phyloP scores from a whole-genome alignment of 2,113 vertebrate genomes.

The Rafetus swinhoei region DNA sequence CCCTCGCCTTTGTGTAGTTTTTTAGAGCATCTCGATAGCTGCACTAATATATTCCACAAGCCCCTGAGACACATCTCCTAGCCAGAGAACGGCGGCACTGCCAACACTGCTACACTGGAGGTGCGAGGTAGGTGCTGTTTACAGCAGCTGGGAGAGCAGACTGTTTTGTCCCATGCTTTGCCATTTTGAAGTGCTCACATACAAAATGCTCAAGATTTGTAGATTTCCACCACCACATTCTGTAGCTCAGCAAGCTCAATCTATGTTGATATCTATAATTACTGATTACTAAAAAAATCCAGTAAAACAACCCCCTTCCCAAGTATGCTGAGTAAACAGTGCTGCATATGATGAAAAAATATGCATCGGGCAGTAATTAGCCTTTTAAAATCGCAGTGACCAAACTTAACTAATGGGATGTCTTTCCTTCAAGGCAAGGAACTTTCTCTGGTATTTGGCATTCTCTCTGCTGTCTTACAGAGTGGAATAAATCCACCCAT shows the following conservation, averaged over 20 bases:
- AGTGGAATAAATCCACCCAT: not conserved
- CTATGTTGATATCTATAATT: not conserved
- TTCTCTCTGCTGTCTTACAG: not conserved
- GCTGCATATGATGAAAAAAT: not conserved
- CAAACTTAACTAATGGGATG: conserved; percentile 19
- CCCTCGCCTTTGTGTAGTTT: not conserved
- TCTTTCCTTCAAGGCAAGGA: not conserved
- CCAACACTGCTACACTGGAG: not conserved
- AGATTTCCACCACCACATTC: not conserved
- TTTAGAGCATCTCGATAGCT: not conserved
- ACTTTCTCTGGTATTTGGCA: not conserved
- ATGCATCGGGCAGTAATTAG: not conserved
- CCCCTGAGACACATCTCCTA: accelerated
- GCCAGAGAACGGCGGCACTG: accelerated
- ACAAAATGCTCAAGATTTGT: not conserved
- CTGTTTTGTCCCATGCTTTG: not conserved
- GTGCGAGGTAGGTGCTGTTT: not conserved
- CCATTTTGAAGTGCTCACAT: not conserved
- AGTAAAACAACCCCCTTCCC: not conserved
- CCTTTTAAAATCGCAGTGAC: conserved; percentile 16
- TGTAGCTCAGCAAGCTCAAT: not conserved
- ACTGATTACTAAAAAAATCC: not conserved
- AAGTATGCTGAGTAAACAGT: not conserved
- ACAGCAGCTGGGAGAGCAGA: not conserved
- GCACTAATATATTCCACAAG: not conserved